phyloP scores from a whole-genome alignment of 2,888 invertebrate genomes.

The Augiades crinisus region DNA sequence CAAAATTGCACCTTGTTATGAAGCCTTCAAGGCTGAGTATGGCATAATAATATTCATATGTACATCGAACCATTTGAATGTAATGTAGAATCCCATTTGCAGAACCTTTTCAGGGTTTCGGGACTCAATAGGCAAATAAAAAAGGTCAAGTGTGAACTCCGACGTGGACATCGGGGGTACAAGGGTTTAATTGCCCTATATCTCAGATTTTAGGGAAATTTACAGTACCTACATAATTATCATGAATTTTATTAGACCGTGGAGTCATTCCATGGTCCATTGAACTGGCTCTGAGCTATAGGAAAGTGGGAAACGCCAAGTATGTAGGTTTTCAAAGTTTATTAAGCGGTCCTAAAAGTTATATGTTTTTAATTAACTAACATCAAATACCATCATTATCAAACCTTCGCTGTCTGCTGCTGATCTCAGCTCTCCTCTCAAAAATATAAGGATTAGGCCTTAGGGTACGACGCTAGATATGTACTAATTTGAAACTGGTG shows the following conservation, averaged over 20 bases:
- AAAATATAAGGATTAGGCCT: too few relatives aligned
- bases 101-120: slow-evolving; percentile 33
- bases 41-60: not conserved
- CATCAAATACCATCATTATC: too few relatives aligned
- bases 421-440: too few relatives aligned
- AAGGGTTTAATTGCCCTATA: slow-evolving; percentile 20
- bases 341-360: too few relatives aligned
- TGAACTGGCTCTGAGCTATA: too few relatives aligned
- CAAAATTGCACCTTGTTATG: slow-evolving; percentile 7
- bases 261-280: too few relatives aligned
- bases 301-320: too few relatives aligned
- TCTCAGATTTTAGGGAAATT: slow-evolving; percentile 14
- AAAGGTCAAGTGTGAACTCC: slow-evolving; percentile 26
- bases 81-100: slow-evolving; percentile 29
- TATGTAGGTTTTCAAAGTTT: too few relatives aligned
- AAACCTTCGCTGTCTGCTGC: too few relatives aligned
- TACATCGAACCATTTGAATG: slow-evolving; percentile 15
- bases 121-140: slow-evolving; percentile 33
- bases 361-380: too few relatives aligned
- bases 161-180: slow-evolving; percentile 12
- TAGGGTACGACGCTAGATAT: too few relatives aligned
- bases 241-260: slow-evolving; percentile 17
- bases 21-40: slow-evolving; percentile 18
- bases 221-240: slow-evolving; percentile 1
- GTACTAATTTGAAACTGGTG: too few relatives aligned